Percentiles rank a stretch among this genome's conserved stretches.
Evolutionary conservation across 2,113 vertebrate species (phyloP).

Genomic region (Mustela nigripes): DNA sequence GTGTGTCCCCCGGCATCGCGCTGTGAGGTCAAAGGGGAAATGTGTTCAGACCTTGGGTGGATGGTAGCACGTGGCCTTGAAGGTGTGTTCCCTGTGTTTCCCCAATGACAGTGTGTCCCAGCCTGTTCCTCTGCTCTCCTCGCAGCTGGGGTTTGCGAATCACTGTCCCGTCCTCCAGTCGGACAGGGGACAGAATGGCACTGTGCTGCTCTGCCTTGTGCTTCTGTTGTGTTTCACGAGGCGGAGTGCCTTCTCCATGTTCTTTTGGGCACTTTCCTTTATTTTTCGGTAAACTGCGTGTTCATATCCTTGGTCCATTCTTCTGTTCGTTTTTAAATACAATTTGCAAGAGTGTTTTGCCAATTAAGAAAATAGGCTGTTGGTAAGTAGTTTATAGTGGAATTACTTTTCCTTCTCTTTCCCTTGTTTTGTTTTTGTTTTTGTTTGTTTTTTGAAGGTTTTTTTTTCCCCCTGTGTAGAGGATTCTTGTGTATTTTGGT

Average conservation of each 20-base stretch:
- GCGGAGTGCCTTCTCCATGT: background rate
- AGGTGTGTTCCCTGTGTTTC: no score
- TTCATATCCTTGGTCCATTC: background rate
- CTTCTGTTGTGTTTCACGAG: background rate
- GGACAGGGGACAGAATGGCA: background rate
- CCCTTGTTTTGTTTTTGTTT: background rate
- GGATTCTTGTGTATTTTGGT: background rate
- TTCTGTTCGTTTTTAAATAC: background rate
- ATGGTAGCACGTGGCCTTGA: background rate
- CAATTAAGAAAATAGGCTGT: background rate
- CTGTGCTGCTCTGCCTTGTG: no score
- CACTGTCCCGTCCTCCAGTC: fast-evolving
- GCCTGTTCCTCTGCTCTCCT: background rate
- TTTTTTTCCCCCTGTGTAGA: background rate
- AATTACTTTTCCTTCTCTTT: background rate
- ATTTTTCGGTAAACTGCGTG: background rate
- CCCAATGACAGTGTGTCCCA: background rate
- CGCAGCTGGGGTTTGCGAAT: background rate
- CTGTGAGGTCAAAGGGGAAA: background rate
- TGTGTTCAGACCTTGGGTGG: background rate
- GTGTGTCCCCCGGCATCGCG: background rate
- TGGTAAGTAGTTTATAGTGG: background rate
- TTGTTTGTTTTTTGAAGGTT: background rate
- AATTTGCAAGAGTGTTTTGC: background rate
- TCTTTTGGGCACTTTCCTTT: background rate